phyloP scores from a whole-genome alignment of 2,888 invertebrate genomes.

The Baronia brevicornis region DNA sequence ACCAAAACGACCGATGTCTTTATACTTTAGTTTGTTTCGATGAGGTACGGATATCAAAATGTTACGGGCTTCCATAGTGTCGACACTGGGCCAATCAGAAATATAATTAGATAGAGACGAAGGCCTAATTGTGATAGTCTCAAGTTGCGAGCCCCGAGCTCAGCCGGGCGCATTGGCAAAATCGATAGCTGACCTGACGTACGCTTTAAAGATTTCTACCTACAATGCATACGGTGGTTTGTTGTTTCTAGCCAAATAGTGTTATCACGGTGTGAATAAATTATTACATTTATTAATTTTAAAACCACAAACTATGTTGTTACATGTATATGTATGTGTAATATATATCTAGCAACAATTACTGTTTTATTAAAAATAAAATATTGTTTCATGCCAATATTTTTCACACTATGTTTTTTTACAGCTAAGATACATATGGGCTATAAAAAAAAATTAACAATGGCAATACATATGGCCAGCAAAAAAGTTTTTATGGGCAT shows the following conservation, averaged over 20 bases:
- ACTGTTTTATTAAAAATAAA: too few relatives aligned
- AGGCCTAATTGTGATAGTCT: constrained; percentile 67
- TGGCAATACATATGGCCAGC: too few relatives aligned
- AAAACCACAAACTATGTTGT: too few relatives aligned
- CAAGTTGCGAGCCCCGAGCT: constrained; percentile 56
- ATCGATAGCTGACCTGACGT: constrained; percentile 60
- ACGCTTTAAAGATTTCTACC: constrained; percentile 35
- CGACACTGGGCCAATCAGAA: constrained; percentile 60
- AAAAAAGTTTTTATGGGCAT: too few relatives aligned
- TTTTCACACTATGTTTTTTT: too few relatives aligned
- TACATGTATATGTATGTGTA: too few relatives aligned
- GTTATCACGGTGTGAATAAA: constrained; percentile 16
- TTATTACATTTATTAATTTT: too few relatives aligned
- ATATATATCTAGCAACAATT: too few relatives aligned
- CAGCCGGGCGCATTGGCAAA: constrained; percentile 36
- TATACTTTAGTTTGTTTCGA: too few relatives aligned
- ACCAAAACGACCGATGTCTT: constrained; percentile 4
- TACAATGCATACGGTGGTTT: constrained; percentile 36
- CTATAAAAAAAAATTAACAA: too few relatives aligned
- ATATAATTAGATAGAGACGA: constrained; percentile 70
- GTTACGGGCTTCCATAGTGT: constrained; percentile 16
- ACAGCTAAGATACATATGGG: too few relatives aligned
- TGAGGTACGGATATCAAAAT: constrained; percentile 12
- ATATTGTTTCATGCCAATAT: too few relatives aligned
- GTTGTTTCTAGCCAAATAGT: constrained; percentile 22